These are phyloP conservation scores for Cetoscarus ocellatus DNA, from an alignment of 2,797 vertebrate genomes.

Conservation along the genomic window DNA sequence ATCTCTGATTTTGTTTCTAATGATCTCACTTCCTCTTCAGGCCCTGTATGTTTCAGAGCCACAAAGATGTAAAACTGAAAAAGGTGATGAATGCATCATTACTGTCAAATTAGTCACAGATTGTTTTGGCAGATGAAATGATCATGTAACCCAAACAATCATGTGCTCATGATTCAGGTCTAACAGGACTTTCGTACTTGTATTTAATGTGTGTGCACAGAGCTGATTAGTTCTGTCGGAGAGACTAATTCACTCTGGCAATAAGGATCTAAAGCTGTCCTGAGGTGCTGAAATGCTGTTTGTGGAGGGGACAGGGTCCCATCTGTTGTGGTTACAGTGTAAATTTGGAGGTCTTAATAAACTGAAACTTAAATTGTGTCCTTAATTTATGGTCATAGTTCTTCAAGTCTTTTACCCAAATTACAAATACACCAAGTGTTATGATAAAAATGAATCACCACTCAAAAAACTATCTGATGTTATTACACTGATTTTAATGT, in stretches of 20 bases:
- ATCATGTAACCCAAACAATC: constrained; percentile 9
- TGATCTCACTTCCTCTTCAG: constrained; percentile 49
- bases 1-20: constrained; percentile 37
- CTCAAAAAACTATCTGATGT: no score
- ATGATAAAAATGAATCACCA: no score
- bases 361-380: no score
- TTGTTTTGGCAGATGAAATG: constrained; percentile 19
- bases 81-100: constrained; percentile 11
- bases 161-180: background rate
- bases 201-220: constrained; percentile 33
- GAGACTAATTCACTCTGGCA: constrained; percentile 72
- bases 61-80: background rate
- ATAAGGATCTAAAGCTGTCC: constrained; percentile 56
- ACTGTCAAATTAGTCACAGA: constrained; percentile 7
- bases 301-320: constrained; percentile 46
- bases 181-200: background rate
- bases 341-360: background rate
- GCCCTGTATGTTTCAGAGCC: background rate
- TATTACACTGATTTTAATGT: no score
- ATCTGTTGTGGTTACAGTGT: constrained; percentile 61
- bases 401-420: no score
- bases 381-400: accelerated
- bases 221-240: constrained; percentile 72
- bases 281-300: constrained; percentile 57
- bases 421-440: no score